A percentile compares a stretch with the other conserved stretches of the same genome.
phyloP scores from a whole-genome alignment of 2,113 vertebrate genomes.

The Todiramphus saurophagus region DNA sequence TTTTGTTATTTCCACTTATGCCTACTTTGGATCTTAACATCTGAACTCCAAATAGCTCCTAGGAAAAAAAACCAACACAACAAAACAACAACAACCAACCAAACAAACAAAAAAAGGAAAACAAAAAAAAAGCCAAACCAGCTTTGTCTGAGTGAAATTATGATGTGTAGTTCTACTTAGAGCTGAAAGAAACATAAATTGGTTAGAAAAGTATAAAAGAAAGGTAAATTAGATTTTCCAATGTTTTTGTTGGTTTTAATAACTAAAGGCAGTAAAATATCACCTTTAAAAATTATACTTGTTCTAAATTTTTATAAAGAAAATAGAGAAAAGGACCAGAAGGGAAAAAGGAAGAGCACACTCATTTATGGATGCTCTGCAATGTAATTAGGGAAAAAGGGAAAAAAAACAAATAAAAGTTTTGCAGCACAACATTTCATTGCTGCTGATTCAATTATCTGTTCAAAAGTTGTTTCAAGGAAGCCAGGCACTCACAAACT shows the following conservation, averaged over 20 bases:
- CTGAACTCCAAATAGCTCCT: background rate
- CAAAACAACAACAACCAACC: too few relatives aligned
- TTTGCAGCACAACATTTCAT: background rate
- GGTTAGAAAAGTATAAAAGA: background rate
- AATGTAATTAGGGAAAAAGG: background rate
- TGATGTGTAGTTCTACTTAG: background rate
- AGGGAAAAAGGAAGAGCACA: background rate
- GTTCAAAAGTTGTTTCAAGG: background rate
- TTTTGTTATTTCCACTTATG: background rate
- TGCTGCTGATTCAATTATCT: background rate
- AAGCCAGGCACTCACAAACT: background rate
- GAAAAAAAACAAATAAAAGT: background rate
- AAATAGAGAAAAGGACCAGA: background rate
- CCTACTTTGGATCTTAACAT: background rate
- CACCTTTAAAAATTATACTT: background rate
- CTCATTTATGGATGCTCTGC: background rate
- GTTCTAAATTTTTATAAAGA: background rate
- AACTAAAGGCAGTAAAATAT: background rate
- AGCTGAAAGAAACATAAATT: background rate
- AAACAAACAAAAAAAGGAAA: background rate
- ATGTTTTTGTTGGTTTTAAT: background rate
- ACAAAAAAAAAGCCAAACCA: background rate
- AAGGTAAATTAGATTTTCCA: background rate
- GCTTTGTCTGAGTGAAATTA: background rate
- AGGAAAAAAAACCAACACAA: background rate